Base-by-base conservation (phyloP, 2,113 vertebrate species). In the Thermophis baileyi region DNA sequence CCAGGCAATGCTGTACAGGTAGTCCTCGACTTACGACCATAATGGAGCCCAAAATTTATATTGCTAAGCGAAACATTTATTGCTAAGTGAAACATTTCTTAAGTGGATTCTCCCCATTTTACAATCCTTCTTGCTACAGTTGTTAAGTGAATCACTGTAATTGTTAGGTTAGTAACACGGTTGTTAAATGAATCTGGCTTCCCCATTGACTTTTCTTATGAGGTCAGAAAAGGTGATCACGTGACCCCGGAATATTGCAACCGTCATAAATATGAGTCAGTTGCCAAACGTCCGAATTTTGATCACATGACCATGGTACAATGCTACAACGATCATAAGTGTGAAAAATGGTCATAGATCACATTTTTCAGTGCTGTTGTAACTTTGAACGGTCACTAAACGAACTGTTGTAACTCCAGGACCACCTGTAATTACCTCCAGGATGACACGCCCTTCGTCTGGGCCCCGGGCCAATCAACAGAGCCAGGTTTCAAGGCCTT, bases 231-330 rank as follows among this genome's bases (percentile, higher is more conserved):
- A 69, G 11, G 0, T 1, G 30, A 35, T 6, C 63, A 1, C 12
- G 0, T 35, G 30, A 69, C 30, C 11, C 12, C 30, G 0, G 11
- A 11, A 2, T 1, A 12, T 2, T 1, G 30, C 30, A 16, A n/a
- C 30, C 0, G 3, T n/a, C 30, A 16, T 69, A 69, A 69, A 14
- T 69, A 35, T 69, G 30, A 69, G 30, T 0, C 60, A 14, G 60
- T 14, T 14, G 12, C 27, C 1, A n/a, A 63, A 0, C 0, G 0
- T 30, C 60, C 0, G 30, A 69, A n/a, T 63, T 30, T 30, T 60
- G 55, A 9, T 63, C 11, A n/a, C 1, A 1, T 12, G 60, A 63
- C 27, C 11, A 63, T 14, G 60, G 27, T 11, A n/a, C n/a, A 16
- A 69, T 69, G 2, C 4, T 69, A 1, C 30, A 69, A n/a, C 1